Conservation (phyloP, 64 coral and sea anemone species). For the Exaiptasia diaphana region DNA sequence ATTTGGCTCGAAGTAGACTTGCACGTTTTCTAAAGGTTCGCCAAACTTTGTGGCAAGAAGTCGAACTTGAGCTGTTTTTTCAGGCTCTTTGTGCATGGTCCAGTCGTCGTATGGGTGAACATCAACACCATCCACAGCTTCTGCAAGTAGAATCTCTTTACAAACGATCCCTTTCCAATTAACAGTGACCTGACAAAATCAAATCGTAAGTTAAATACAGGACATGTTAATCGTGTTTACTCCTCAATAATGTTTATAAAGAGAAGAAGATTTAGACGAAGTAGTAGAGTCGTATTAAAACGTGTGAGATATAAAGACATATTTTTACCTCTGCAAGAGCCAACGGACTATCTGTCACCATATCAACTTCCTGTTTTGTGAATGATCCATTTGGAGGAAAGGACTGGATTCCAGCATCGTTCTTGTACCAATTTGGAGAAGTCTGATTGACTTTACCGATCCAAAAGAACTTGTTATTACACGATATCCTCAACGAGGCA, state of each 20-base stretch:
- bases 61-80: background rate
- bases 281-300: background rate
- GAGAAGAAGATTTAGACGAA: background rate
- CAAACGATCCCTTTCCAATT: slow-evolving; percentile 20
- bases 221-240: no score
- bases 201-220: no score
- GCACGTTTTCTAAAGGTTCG: background rate
- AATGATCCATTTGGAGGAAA: slow-evolving; percentile 19
- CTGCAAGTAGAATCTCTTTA: slow-evolving; percentile 29
- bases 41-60: slow-evolving; percentile 38
- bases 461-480: background rate
- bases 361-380: background rate
- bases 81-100: background rate
- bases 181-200: background rate
- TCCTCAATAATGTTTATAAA: no score
- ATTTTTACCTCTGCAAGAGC: slow-evolving; percentile 30
- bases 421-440: slow-evolving; percentile 2
- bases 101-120: slow-evolving; percentile 7
- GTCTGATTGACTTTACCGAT: slow-evolving; percentile 13
- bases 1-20: background rate
- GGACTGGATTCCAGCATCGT: slow-evolving; percentile 1
- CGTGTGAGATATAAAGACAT: background rate
- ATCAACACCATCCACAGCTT: slow-evolving; percentile 7
- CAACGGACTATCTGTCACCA: background rate
- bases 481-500: background rate